Base-by-base conservation (phyloP, 2,113 vertebrate genomes). In the Carassius gibelio region DNA sequence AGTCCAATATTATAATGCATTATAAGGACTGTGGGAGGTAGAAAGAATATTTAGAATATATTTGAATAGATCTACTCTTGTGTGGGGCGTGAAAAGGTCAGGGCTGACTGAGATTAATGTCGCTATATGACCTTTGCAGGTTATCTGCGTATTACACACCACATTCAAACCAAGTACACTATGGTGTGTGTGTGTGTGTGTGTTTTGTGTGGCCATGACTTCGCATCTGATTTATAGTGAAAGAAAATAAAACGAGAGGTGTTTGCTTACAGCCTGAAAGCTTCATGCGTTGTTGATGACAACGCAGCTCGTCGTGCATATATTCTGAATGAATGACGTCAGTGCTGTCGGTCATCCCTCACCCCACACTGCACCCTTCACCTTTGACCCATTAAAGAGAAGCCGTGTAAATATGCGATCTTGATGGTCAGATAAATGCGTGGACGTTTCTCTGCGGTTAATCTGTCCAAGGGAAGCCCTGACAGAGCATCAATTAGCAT, bases 401-500 rank as follows among this genome's bases (percentile, higher is more conserved):
- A 83, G 71, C 61, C n/a, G 3, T 14, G 57, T 17, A 23, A 66
- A 81, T 7, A 8, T 1, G 42, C 42, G 8, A 42, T 45, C 42
- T 38, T 8, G 19, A 14, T n/a, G 42, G 61, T 38, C 10, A 38
- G 77, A 88, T 81, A 59, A 88, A 84, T 59, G 77, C 50, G 55
- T 74, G 62, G 55, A 68, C 14, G 17, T 3, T 11, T 81, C 77
- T 83, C 45, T 72, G 30, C 17, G 30, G 59, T 68, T 59, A 26
- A 42, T 83, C 50, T 21, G n/a, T 82, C 72, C 66, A 48, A 88
- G 42, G 64, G 82, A 88, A 83, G 75, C 72, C 77, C 87, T 62
- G 75, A 86, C 74, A 77, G 23, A 71, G 75, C 42, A 71, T 88
- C 84, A 71, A 81, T 84, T 86, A 86, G 81, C 83, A 87, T 87